Evolutionary conservation across 2,113 vertebrate genomes (phyloP), one percentile per base, ranked within the genome.

Genomic region (Promerops cafer): DNA sequence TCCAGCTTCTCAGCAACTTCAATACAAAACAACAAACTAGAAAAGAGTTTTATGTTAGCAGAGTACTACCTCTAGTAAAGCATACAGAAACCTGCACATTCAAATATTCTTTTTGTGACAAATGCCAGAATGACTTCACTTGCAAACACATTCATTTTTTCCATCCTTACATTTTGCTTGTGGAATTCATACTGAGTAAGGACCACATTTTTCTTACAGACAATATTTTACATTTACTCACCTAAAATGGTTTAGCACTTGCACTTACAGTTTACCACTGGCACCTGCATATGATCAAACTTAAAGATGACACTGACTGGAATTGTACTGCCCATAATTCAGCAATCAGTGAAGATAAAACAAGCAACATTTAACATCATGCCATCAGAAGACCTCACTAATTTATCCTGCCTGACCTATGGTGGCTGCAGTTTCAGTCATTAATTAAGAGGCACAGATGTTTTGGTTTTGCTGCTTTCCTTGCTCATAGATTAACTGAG

Each of bases 401-500:
- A 50, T 71, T 35, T 27, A 87, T 78, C 64, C 45, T 83, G n/a
- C 31, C 70, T 95, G 71, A 80, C n/a, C 86, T 57, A 22, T 3
- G 3, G 21, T 56, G 10, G 35, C 54, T 80, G 42, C 71, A 90
- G 31, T 77, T 94, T 72, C 76, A 90, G 33, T 30, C 44, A 47
- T 3, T 87, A 92, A 95, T 75, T 86, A 86, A 83, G 33, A 95
- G 72, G 83, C 89, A 87, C 94, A 93, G 69, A 83, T 87, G 85
- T 79, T 90, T 83, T 60, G 66, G 64, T 4, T 89, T 94, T 87
- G 56, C 91, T 87, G 40, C 71, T 94, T 44, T 60, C 71, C 70
- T 91, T 93, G 64, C 83, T 91, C 47, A n/a, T 44, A 26, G 33
- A 92, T 92, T 93, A 94, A 94, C 72, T 89, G 53, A 91, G 83